Percentiles rank a stretch among this genome's conserved stretches.
Conservation (phyloP, 1,140 invertebrate genomes). For the Polypedilum pembai region DNA sequence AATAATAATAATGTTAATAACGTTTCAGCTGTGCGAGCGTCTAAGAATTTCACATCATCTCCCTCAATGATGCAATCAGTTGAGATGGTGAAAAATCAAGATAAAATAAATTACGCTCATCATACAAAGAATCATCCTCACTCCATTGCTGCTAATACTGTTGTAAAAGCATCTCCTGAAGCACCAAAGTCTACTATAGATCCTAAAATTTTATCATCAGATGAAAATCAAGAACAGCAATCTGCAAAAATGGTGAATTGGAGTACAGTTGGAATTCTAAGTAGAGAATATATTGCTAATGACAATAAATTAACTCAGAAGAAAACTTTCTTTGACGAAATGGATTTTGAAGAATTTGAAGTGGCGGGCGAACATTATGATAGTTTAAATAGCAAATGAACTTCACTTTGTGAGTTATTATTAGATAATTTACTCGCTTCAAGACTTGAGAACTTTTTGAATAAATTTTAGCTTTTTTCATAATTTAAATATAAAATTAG, state of each 20-base stretch:
- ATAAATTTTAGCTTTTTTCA: no score
- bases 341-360: conserved; percentile 76
- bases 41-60: conserved; percentile 5
- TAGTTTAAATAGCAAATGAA: conserved; percentile 48
- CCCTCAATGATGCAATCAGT: conserved; percentile 14
- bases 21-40: not conserved
- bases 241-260: conserved; percentile 48
- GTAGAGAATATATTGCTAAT: conserved; percentile 42
- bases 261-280: conserved; percentile 40
- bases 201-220: not conserved
- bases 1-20: conserved; percentile 22
- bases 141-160: conserved; percentile 27
- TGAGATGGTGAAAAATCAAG: conserved; percentile 29
- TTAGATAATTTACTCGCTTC: no score
- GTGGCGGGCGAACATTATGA: conserved; percentile 53
- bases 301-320: conserved; percentile 45
- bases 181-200: not conserved
- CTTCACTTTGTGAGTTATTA: conserved; percentile 25
- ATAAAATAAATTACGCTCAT: not conserved
- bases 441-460: no score
- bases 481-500: no score
- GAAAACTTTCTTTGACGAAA: conserved; percentile 59
- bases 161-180: no score
- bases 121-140: conserved; percentile 1
- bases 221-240: conserved; percentile 38